A percentile compares a stretch with the other conserved stretches of the same genome.
Evolutionary conservation across 2,797 vertebrate genomes (phyloP).

Genomic region (Nothura maculosa): DNA sequence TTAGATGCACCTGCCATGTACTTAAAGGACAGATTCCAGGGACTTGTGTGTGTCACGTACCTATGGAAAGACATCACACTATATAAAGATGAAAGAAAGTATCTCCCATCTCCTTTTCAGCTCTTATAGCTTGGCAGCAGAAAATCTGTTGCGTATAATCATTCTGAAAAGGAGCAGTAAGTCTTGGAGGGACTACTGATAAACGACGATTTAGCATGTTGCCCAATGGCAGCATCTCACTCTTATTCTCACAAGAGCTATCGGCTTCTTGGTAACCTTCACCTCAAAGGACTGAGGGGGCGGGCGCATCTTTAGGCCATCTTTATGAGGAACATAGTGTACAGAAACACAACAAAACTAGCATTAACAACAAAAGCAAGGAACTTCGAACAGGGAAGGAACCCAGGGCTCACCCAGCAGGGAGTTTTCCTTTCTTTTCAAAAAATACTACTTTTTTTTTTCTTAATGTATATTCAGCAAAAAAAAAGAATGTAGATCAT

Average conservation of each 20-base stretch:
- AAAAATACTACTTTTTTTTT: background rate
- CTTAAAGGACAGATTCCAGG: background rate
- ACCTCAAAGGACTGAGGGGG: background rate
- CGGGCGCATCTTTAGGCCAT: background rate
- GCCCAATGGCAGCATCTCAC: background rate
- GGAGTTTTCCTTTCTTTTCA: background rate
- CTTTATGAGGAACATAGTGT: background rate
- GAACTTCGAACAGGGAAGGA: background rate
- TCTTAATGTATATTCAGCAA: background rate
- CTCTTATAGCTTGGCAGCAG: background rate
- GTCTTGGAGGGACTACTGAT: background rate
- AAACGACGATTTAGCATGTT: background rate
- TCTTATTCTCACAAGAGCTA: background rate
- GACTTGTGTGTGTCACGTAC: background rate
- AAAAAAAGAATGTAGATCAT: background rate
- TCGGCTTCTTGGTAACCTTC: background rate
- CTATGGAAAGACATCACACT: background rate
- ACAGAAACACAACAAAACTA: background rate
- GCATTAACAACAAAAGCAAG: background rate
- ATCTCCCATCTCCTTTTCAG: background rate
- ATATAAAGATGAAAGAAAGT: background rate
- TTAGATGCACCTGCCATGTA: background rate
- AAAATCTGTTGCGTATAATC: background rate
- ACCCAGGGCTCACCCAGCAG: background rate
- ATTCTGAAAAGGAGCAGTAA: background rate